Conservation (phyloP, 2,888 invertebrate species). For the Pammene fasciana region DNA sequence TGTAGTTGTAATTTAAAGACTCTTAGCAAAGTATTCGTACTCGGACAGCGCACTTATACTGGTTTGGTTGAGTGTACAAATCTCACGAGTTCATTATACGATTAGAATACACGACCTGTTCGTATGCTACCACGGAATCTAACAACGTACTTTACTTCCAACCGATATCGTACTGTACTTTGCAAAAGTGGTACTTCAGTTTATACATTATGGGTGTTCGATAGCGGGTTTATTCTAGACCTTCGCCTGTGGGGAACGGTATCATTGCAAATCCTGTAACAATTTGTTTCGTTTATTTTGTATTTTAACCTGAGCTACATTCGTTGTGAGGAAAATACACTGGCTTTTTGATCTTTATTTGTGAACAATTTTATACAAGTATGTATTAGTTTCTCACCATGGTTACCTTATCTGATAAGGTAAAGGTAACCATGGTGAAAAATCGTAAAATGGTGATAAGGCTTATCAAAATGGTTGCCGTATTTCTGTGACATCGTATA, state of each 20-base stretch:
- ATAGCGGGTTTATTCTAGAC: constrained; percentile 26
- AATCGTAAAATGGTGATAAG: too few species aligned
- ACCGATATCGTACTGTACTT: constrained; percentile 33
- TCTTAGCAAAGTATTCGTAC: background rate
- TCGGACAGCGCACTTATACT: background rate
- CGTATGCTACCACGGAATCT: constrained; percentile 35
- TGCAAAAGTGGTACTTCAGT: constrained; percentile 30
- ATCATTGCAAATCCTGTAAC: constrained; percentile 7
- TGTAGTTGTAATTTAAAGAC: background rate
- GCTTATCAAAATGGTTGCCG: too few species aligned
- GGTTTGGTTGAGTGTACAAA: background rate
- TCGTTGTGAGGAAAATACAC: background rate
- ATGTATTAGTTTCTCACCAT: too few species aligned
- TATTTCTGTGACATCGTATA: too few species aligned
- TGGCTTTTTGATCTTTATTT: background rate
- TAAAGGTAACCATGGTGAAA: too few species aligned
- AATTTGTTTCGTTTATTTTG: constrained; percentile 21
- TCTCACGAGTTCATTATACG: background rate
- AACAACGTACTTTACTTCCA: constrained; percentile 36
- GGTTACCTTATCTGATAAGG: too few species aligned
- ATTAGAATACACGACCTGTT: constrained; percentile 18
- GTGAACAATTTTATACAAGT: too few species aligned
- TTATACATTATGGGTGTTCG: constrained; percentile 18
- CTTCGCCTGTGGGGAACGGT: constrained; percentile 2
- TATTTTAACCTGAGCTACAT: background rate